A percentile compares a stretch with the other conserved stretches of the same genome.
Evolutionary conservation across 2,113 vertebrate species (phyloP).

Genomic region (Esox niger): DNA sequence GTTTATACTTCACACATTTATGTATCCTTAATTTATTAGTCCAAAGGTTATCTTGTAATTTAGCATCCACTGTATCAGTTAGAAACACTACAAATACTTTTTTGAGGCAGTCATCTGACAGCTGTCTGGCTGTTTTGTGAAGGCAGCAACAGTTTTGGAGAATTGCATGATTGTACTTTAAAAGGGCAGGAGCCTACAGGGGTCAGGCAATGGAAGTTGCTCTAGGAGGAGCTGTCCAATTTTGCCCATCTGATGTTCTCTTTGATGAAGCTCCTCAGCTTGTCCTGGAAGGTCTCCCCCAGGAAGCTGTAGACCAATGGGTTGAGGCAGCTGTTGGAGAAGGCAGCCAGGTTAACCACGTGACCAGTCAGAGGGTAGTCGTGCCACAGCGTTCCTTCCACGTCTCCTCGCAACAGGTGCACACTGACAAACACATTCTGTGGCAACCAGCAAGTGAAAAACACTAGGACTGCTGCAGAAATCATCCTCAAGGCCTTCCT

Average conservation of each 20-base stretch:
- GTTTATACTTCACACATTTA: no score
- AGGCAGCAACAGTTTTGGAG: neutral
- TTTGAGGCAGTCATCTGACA: no score
- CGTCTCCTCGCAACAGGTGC: constrained; percentile 77
- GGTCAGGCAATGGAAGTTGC: neutral
- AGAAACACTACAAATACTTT: no score
- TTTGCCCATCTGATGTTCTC: constrained; percentile 72
- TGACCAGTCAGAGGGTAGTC: constrained; percentile 84
- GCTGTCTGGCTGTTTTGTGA: constrained; percentile 5
- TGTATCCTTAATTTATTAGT: no score
- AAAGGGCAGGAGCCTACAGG: neutral
- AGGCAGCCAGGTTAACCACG: constrained; percentile 86
- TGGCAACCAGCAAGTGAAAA: constrained; percentile 92
- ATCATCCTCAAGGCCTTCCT: constrained; percentile 90
- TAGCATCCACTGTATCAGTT: no score
- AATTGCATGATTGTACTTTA: neutral
- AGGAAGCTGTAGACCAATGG: constrained; percentile 91
- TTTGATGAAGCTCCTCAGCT: constrained; percentile 79
- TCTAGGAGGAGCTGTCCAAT: constrained; percentile 67
- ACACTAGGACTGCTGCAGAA: constrained; percentile 82
- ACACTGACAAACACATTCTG: constrained; percentile 85
- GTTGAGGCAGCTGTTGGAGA: constrained; percentile 92
- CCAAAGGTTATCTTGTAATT: no score
- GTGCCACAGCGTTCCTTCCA: constrained; percentile 75
- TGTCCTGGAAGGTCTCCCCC: constrained; percentile 84